phyloP scores from a whole-genome alignment of 2,888 invertebrate species.

The Rutpela maculata region DNA sequence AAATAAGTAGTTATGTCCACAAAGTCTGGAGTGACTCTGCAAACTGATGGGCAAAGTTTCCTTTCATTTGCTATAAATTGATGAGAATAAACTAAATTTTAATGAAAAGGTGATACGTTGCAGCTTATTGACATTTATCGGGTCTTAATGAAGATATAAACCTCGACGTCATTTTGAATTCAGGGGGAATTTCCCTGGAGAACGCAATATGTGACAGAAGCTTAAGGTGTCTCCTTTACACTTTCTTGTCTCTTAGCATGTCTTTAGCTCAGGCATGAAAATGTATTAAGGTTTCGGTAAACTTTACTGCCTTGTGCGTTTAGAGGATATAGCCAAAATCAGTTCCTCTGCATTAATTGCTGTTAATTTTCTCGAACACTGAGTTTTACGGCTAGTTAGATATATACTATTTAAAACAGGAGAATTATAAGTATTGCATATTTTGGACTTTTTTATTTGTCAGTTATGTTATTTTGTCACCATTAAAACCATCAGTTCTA shows the following conservation, averaged over 20 bases:
- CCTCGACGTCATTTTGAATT: conserved; percentile 63
- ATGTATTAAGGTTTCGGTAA: conserved; percentile 38
- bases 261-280: conserved; percentile 24
- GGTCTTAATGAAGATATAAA: conserved; percentile 68
- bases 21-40: no score
- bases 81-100: conserved; percentile 50
- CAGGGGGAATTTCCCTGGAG: conserved; percentile 63
- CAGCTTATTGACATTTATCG: conserved; percentile 67
- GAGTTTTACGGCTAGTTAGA: conserved; percentile 23
- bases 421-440: background rate
- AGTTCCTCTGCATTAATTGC: conserved; percentile 33
- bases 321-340: conserved; percentile 34
- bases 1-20: no score
- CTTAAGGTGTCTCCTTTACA: conserved; percentile 37
- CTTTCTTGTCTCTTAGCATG: conserved; percentile 20
- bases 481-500: no score
- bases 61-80: conserved; percentile 44
- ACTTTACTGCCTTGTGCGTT: conserved; percentile 36
- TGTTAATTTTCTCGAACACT: conserved; percentile 29
- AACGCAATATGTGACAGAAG: conserved; percentile 34
- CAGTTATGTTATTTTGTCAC: no score
- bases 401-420: conserved; percentile 18
- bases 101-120: conserved; percentile 48
- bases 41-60: background rate
- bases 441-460: no score